Evolutionary conservation across 2,797 vertebrate genomes (phyloP), one percentile per base, ranked within the genome.

Genomic region (Arremon brunneinucha): DNA sequence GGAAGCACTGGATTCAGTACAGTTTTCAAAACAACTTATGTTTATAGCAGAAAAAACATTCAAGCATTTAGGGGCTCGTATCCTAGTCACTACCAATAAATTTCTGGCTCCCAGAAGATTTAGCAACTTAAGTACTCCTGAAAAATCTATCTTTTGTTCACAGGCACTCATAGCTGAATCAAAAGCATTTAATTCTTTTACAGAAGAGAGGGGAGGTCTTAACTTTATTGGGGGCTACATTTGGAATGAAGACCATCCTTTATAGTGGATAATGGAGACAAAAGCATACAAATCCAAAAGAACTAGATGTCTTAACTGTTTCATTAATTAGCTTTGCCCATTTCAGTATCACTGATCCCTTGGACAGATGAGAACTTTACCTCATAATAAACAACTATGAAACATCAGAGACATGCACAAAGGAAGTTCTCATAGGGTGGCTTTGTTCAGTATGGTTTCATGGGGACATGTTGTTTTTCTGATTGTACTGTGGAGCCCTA

Each of bases 11-110:
- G 68, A 92, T 95, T 94, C 92, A 89, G 84, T 52, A 23, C 30
- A 67, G 78, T 80, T 92, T 92, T 93, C 89, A 85, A 74, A 96
- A 85, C 68, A 91, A 92, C 89, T 90, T 72, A 27, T 77, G 72
- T 91, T 93, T 85, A 77, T 52, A 93, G 84, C 52, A 87, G 68
- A 83, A 95, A 89, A 89, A 91, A 62, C 7, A 1, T 90, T 85
- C 55, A 76, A 87, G 76, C 49, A 47, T 93, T 94, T 87, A 65
- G 44, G 30, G 56, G 27, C 41, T 81, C 4, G 1, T 85, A 89
- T 88, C 65, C n/a, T 69, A 75, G 23, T 77, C 76, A 53, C 35
- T 62, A 71, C 46, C 65, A 87, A 83, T 65, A 75, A 81, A 93
- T 90, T 92, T 57, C 76, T 92, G 39, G 16, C 46, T 90, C 69